Base-by-base conservation (phyloP, 2,888 invertebrate genomes). In the Tridacna gigas region DNA sequence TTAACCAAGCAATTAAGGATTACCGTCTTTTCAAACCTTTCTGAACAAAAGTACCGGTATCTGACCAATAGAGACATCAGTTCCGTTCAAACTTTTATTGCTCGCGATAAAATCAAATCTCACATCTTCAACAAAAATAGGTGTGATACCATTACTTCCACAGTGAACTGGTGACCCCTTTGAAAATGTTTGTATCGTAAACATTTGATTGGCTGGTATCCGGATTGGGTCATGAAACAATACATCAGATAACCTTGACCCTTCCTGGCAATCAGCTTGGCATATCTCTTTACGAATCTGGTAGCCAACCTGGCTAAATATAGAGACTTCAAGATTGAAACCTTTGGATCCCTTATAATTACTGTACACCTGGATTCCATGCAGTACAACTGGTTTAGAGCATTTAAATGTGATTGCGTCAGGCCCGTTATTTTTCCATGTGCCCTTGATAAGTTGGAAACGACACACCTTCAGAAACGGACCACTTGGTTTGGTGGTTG, bases 11-110 rank as follows among this genome's bases (percentile, higher is more conserved):
- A 37, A 37, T 7, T 37, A 37, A 37, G 7, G n/a, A 56, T n/a
- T n/a, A n/a, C n/a, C n/a, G n/a, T 9, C n/a, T n/a, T 63, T 22
- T 66, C 66, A 66, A 11, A 28, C 28, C 45, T 73, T 80, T 18
- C 74, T 82, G 61, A 80, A 88, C 22, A 88, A 48, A 18, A 88
- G 28, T 20, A 79, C 51, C 9, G 88, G 88, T 18, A 88, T 85
- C 60, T 88, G 88, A n/a, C 88, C 88, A 0, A 82, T 84, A 12
- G 80, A 77, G 15, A 86, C 74, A 28, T 84, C 88, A 18, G 88
- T 88, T 15, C 88, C 88, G 61, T 85, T 88, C 45, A 79, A 74
- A 67, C 88, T 88, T 26, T 73, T 80, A 75, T 79, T 80, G 69
- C 88, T 88, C 37, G 83, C 79, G n/a, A 77, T 66, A 61, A 88